Evolutionary conservation across 1,140 invertebrate genomes (phyloP).

Genomic region (Helicorthomorpha holstii): DNA sequence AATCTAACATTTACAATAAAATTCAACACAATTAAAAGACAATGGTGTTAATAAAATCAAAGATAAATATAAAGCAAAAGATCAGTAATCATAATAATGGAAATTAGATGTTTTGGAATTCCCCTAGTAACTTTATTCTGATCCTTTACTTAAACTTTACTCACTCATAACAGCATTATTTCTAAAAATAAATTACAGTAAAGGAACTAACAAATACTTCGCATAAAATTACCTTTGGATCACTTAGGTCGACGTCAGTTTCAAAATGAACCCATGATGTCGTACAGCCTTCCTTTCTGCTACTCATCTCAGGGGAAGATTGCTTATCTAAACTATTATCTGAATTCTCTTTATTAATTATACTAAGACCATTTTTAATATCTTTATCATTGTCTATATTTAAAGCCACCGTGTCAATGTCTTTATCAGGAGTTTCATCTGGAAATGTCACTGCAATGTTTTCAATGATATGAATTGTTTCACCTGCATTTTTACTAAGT

Average conservation of each 20-base stretch:
- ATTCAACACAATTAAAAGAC: too few species aligned
- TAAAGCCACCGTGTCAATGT: background rate
- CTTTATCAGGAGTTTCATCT: background rate
- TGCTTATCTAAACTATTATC: background rate
- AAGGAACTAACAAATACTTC: too few species aligned
- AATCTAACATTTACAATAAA: too few species aligned
- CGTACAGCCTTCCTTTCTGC: slow-evolving; percentile 39
- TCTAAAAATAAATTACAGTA: background rate
- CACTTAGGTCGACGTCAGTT: slow-evolving; percentile 51
- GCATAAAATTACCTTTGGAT: slow-evolving; percentile 44
- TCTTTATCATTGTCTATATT: background rate
- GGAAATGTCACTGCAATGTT: background rate
- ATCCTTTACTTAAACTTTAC: too few species aligned
- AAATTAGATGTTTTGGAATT: too few species aligned
- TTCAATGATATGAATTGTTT: too few species aligned
- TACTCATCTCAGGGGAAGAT: background rate
- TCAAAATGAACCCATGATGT: slow-evolving; percentile 62
- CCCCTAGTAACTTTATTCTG: too few species aligned
- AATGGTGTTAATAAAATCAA: too few species aligned
- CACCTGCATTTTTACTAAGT: too few species aligned
- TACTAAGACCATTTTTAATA: background rate
- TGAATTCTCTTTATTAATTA: background rate
- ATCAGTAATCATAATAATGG: too few species aligned
- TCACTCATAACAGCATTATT: background rate
- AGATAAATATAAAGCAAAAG: too few species aligned